A percentile compares a stretch with the other conserved stretches of the same genome.
These are phyloP conservation scores for Procambarus virginalis DNA, from an alignment of 1,140 invertebrate species.

Conservation along the genomic window DNA sequence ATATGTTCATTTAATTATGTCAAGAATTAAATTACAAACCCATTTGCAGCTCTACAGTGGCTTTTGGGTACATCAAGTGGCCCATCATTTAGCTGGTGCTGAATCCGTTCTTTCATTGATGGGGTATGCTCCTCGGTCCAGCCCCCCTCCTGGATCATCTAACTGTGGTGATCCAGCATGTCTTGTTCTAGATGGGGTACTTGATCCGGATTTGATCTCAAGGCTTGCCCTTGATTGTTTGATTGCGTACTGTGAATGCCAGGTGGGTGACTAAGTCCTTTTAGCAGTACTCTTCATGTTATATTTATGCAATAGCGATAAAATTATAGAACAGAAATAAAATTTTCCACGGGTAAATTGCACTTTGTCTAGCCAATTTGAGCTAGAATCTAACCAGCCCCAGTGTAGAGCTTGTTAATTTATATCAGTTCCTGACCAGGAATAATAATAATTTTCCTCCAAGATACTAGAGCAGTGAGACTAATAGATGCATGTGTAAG, in stretches of 20 bases:
- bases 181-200: conserved; percentile 81
- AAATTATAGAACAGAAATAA: too few relatives aligned
- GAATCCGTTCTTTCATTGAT: conserved; percentile 85
- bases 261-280: conserved; percentile 76
- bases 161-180: conserved; percentile 71
- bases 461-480: too few relatives aligned
- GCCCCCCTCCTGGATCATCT: conserved; percentile 72
- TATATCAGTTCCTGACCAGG: too few relatives aligned
- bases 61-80: conserved; percentile 89
- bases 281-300: too few relatives aligned
- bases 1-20: neutral
- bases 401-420: too few relatives aligned
- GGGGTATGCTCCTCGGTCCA: conserved; percentile 80
- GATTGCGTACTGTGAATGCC: conserved; percentile 91
- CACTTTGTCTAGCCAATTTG: too few relatives aligned
- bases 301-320: too few relatives aligned
- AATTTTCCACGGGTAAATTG: too few relatives aligned
- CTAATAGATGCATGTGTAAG: too few relatives aligned
- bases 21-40: neutral
- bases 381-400: too few relatives aligned
- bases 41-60: conserved; percentile 84
- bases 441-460: too few relatives aligned
- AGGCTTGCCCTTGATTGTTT: conserved; percentile 87
- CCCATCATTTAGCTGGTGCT: conserved; percentile 84
- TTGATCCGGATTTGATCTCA: conserved; percentile 86